These are phyloP conservation scores for Bradypodion ventrale DNA, from an alignment of 2,797 vertebrate genomes.

Conservation along the genomic window DNA sequence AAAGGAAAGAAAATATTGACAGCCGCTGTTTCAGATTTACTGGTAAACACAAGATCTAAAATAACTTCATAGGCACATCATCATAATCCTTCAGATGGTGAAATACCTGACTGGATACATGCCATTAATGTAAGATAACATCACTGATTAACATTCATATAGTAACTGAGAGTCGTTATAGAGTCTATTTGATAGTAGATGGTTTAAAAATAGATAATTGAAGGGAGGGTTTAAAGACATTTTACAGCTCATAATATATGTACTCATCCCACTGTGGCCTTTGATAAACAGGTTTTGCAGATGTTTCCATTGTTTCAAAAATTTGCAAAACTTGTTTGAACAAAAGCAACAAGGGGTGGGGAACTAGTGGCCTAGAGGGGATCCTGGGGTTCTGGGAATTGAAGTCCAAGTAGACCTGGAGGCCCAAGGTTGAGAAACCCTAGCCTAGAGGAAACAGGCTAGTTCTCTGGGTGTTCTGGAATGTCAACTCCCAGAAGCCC, in stretches of 20 bases:
- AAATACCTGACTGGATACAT: not conserved
- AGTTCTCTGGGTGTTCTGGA: too few relatives aligned
- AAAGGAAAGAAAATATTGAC: not conserved
- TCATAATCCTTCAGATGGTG: not conserved
- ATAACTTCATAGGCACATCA: not conserved
- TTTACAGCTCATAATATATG: not conserved
- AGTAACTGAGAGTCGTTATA: not conserved
- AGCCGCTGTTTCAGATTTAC: not conserved
- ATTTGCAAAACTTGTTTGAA: not conserved
- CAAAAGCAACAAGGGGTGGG: not conserved
- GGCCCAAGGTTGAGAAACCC: too few relatives aligned
- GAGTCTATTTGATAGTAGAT: not conserved
- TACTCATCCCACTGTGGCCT: not conserved
- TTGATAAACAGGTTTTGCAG: not conserved
- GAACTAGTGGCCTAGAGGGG: too few relatives aligned
- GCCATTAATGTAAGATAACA: not conserved
- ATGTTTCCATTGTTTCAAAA: not conserved
- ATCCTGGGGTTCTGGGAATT: too few relatives aligned
- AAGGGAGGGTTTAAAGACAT: not conserved
- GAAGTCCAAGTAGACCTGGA: too few relatives aligned
- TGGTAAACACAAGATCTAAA: not conserved
- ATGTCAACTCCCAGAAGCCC: too few relatives aligned
- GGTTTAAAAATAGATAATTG: not conserved
- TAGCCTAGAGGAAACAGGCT: too few relatives aligned
- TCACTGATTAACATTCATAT: not conserved